These are phyloP conservation scores for Spatula versicolor DNA, from an alignment of 2,797 vertebrate genomes.

Conservation along the genomic window DNA sequence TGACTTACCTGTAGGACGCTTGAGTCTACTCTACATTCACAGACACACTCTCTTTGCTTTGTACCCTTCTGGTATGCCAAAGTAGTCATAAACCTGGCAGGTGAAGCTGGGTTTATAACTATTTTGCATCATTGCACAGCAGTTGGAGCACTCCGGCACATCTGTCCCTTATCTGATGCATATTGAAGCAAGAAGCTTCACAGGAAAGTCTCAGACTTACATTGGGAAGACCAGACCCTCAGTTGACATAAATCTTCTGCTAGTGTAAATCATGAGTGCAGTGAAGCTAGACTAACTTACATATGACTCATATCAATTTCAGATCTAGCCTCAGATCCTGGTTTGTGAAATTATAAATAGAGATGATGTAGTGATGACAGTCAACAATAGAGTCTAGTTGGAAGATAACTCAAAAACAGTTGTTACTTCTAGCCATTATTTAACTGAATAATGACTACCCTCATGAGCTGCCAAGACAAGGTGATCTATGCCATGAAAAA, in stretches of 20 bases:
- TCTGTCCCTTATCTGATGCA: background rate
- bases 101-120: background rate
- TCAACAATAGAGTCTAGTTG: background rate
- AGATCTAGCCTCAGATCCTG: background rate
- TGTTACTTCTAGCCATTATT: background rate
- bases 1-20: background rate
- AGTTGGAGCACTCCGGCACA: background rate
- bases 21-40: background rate
- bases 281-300: background rate
- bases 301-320: background rate
- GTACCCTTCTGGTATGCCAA: background rate
- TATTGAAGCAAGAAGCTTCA: background rate
- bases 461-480: background rate
- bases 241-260: background rate
- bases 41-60: background rate
- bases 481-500: background rate
- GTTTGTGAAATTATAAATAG: background rate
- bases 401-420: background rate
- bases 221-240: background rate
- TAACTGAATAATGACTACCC: background rate
- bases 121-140: background rate
- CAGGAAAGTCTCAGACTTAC: background rate
- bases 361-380: background rate
- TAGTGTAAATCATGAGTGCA: background rate
- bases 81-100: background rate